Conservation (phyloP, 2,113 vertebrate species). For the Edolisoma coerulescens region DNA sequence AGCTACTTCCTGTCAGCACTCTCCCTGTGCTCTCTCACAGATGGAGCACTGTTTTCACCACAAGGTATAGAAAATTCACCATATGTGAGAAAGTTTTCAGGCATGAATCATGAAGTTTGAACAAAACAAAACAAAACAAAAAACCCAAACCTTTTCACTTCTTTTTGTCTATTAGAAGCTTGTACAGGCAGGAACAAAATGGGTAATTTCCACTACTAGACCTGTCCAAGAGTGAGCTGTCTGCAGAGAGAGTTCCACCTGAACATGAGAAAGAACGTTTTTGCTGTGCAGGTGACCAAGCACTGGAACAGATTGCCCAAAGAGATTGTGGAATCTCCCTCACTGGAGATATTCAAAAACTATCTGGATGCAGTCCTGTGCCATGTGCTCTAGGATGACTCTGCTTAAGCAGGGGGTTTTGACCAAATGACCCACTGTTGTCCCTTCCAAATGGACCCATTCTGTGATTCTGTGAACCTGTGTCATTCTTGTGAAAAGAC, state of each 20-base stretch:
- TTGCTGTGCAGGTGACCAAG: rapidly evolving
- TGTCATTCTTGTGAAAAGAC: neutral
- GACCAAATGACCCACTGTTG: neutral
- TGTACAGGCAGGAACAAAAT: neutral
- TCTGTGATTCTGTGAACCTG: neutral
- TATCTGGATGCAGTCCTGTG: neutral
- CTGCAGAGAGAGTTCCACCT: neutral
- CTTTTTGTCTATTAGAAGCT: neutral
- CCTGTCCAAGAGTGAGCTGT: neutral
- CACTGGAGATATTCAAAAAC: neutral
- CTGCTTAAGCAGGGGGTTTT: neutral
- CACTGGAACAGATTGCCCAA: neutral
- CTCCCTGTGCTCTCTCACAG: neutral
- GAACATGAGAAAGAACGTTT: neutral
- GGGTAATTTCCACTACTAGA: neutral
- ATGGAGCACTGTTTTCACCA: neutral
- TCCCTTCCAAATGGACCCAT: neutral
- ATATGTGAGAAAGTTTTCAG: neutral
- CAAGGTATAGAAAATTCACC: neutral
- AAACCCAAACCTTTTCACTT: neutral
- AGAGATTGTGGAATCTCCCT: neutral
- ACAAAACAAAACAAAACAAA: neutral
- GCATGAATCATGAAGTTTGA: neutral
- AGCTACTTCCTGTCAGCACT: neutral
- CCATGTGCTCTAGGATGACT: neutral